Evolutionary conservation across 2,888 invertebrate species (phyloP).

Genomic region (Microchrysa polita): DNA sequence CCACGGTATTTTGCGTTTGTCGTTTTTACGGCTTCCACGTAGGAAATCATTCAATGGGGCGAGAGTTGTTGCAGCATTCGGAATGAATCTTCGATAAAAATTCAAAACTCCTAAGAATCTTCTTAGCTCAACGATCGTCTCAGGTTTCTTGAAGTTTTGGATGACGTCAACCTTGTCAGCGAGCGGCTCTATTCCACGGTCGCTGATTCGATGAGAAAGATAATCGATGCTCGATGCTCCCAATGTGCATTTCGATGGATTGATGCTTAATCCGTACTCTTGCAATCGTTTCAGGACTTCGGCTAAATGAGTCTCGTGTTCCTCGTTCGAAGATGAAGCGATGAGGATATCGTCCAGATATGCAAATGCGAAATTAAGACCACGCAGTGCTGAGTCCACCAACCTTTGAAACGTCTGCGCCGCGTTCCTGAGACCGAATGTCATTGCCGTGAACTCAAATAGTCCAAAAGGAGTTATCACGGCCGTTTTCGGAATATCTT

Average conservation of each 20-base stretch:
- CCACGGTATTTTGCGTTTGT: not conserved
- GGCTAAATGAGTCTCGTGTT: not conserved
- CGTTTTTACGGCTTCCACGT: not conserved
- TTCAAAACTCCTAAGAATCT: too few species aligned
- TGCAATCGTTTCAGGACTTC: not conserved
- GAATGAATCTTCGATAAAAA: too few species aligned
- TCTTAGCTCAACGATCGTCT: too few species aligned
- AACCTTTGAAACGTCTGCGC: conserved; percentile 57
- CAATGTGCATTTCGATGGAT: too few species aligned
- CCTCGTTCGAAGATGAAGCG: conserved; percentile 43
- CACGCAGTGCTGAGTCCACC: conserved; percentile 53
- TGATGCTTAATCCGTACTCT: not conserved
- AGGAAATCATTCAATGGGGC: conserved; percentile 4
- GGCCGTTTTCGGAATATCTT: conserved; percentile 57
- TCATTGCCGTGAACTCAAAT: conserved; percentile 55
- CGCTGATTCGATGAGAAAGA: too few species aligned
- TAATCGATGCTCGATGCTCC: too few species aligned
- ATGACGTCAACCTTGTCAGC: too few species aligned
- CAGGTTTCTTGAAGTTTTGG: too few species aligned
- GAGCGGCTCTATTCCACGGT: too few species aligned
- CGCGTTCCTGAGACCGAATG: conserved; percentile 57
- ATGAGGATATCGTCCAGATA: conserved; percentile 54
- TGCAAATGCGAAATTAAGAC: not conserved
- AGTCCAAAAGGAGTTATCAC: conserved; percentile 57
- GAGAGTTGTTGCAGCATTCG: not conserved